Conservation (phyloP, 2,888 invertebrate species). For the Ochropacha duplaris region DNA sequence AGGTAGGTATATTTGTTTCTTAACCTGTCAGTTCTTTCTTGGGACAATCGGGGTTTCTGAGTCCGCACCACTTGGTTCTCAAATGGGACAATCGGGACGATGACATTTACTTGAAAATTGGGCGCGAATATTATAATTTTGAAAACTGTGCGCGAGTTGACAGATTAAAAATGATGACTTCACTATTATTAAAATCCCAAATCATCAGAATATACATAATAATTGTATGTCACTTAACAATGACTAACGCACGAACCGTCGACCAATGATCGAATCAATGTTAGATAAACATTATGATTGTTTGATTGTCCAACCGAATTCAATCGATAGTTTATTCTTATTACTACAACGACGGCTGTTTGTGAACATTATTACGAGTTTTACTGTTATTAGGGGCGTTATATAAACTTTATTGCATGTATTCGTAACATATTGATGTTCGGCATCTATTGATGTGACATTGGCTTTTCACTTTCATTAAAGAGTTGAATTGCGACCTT, state of each 20-base stretch:
- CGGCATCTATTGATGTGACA: not conserved
- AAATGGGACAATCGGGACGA: too few species aligned
- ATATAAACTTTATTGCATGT: not conserved
- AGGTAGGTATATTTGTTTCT: too few species aligned
- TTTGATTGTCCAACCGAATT: constrained; percentile 32
- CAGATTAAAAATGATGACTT: not conserved
- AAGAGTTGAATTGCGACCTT: too few species aligned
- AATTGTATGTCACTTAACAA: constrained; percentile 28
- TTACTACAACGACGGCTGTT: constrained; percentile 15
- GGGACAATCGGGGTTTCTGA: too few species aligned
- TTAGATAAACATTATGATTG: constrained; percentile 46
- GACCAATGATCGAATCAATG: constrained; percentile 21
- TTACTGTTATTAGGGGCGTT: constrained; percentile 6
- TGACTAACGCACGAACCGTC: constrained; percentile 30
- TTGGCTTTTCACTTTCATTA: not conserved
- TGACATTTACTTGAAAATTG: too few species aligned
- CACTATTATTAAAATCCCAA: not conserved
- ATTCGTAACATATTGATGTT: not conserved
- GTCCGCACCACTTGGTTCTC: too few species aligned
- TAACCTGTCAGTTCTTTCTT: too few species aligned
- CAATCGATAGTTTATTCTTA: constrained; percentile 24
- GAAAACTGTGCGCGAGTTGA: too few species aligned
- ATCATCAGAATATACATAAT: constrained; percentile 13
- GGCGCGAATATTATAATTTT: too few species aligned
- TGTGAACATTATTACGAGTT: constrained; percentile 16